Evolutionary conservation across 2,888 invertebrate species (phyloP), one percentile per base, ranked within the genome.

Genomic region (Isoperla grammatica): DNA sequence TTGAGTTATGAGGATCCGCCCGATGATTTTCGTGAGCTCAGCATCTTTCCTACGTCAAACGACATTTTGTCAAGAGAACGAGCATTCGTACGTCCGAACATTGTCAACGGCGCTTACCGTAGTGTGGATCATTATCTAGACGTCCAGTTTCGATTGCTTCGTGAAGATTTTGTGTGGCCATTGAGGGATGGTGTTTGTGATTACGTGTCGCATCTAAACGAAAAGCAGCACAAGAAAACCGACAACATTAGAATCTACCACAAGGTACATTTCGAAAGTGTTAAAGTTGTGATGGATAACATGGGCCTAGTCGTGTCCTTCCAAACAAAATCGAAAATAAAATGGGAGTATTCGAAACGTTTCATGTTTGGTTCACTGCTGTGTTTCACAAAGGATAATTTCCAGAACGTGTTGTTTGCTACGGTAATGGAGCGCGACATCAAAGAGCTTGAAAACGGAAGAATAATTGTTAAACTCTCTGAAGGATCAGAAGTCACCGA

Each of bases 111-210:
- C 15, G 75, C 78, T 0, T 91, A 87, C 70, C 69, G 75, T 1
- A 78, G 78, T 68, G 76, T 85, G 1, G 79, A 85, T 46, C 83
- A 90, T 68, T 94, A 94, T 70, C 75, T 94, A 19, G 87, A 88
- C 67, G 76, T 85, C 4, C 91, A 62, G 66, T 90, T 89, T 69
- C 79, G 86, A 39, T 75, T 92, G 37, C 70, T 93, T 54, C 75
- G 89, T 35, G 90, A 93, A 75, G 93, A 94, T 73, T 90, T 88
- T 69, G 79, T 89, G 37, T 77, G 79, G 17, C 88, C 92, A 0
- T 71, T 94, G 20, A 75, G 88, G 35, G 79, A 84, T 68, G 88
- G 86, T 62, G 79, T 88, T 71, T 70, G 71, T 65, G 76, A 78
- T 69, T 83, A 80, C 67, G 69, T 77, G 64, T 76, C 79, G 69